Base-by-base conservation (phyloP, 2,888 invertebrate species). In the Nasonia oneida region DNA sequence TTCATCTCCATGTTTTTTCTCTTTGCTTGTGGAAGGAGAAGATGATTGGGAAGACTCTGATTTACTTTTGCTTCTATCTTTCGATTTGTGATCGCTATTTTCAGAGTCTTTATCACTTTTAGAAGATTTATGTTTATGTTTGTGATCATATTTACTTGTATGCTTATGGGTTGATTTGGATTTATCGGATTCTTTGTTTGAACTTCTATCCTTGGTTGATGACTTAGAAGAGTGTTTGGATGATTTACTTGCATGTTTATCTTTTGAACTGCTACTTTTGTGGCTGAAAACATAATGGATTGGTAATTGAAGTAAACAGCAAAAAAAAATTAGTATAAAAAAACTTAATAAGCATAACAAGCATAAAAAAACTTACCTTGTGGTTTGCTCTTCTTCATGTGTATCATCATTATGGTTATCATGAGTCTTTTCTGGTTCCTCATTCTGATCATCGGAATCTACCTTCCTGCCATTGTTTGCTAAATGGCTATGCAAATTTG, bases 191-290 rank as follows among this genome's bases (percentile, higher is more conserved):
- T 67, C 76, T 64, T 81, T 80, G 39, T 50, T 84, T 2, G 81
- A 87, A 84, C 82, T 88, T 84, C 77, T 89, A n/a, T 79, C 87
- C 47, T 75, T 85, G 70, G 79, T 88, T 8, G 61, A 70, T n/a
- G 79, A 87, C 12, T 83, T 78, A 37, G 80, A 80, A 77, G 18
- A 53, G 23, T 67, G 23, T 50, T 75, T 73, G 39, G 81, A 83
- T 23, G 83, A 82, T 64, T 73, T 81, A 18, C 15, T 81, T 67
- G 61, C 39, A 5, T 57, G 18, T 76, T 86, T 78, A 1, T 42
- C 78, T 39, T 78, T 77, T 64, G 75, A 80, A 15, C 73, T 57
- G 23, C 50, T 42, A 33, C 18, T 39, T 23, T 64, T 73, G 37
- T 42, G 29, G n/a, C 47, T 81, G 15, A 33, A 84, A 76, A 80